A percentile compares a stretch with the other conserved stretches of the same genome.
phyloP scores from a whole-genome alignment of 1,140 invertebrate genomes.

The Leptinotarsa texana region DNA sequence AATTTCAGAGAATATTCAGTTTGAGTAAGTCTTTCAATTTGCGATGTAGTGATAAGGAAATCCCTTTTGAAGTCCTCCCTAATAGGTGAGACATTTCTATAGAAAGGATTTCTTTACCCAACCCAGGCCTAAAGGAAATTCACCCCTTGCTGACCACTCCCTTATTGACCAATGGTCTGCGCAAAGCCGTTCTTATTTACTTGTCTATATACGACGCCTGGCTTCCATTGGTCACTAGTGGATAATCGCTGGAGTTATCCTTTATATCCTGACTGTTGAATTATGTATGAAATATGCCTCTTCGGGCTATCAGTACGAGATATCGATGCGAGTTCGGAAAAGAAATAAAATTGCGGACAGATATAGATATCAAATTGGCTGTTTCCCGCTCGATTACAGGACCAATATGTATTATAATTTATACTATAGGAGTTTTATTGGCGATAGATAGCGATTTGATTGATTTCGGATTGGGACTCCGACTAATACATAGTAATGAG shows the following conservation, averaged over 20 bases:
- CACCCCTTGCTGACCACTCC: conserved; percentile 29
- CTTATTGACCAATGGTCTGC: conserved; percentile 30
- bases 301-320: conserved; percentile 7
- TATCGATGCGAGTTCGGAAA: conserved; percentile 18
- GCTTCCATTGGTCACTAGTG: conserved; percentile 19
- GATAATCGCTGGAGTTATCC: conserved; percentile 26
- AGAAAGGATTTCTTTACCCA: conserved; percentile 20
- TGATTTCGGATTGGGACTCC: conserved; percentile 13
- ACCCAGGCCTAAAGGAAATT: conserved; percentile 17
- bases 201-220: conserved; percentile 16
- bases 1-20: no score
- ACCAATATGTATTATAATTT: conserved; percentile 30
- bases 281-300: conserved; percentile 3
- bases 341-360: conserved; percentile 17
- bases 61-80: not conserved
- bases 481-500: conserved; percentile 24
- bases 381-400: conserved; percentile 15
- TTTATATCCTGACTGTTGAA: conserved; percentile 8
- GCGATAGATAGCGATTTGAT: conserved; percentile 22
- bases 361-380: conserved; percentile 28
- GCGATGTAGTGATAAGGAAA: not conserved
- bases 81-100: conserved; percentile 6
- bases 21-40: no score
- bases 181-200: conserved; percentile 7
- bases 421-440: conserved; percentile 22